phyloP scores from a whole-genome alignment of 53 echinoderm and acorn worm species.

The Hippasteria phrygiana region DNA sequence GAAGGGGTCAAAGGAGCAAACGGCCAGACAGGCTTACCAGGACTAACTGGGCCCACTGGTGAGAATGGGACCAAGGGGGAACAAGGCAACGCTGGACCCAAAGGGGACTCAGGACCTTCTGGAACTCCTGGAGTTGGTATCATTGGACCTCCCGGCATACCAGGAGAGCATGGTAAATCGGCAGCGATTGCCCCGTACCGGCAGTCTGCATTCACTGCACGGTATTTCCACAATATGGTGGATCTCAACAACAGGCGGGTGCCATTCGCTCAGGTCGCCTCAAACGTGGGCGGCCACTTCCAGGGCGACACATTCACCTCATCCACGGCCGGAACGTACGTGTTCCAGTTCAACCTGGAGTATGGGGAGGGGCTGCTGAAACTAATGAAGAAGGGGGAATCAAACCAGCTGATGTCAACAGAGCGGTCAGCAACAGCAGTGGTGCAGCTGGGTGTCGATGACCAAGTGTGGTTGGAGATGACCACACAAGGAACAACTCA shows the following conservation, averaged over 20 bases:
- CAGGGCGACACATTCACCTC: slow-evolving; percentile 12
- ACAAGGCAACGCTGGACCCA: background rate
- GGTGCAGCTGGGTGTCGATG: slow-evolving; percentile 41
- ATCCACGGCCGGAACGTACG: slow-evolving; percentile 34
- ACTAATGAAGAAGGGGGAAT: slow-evolving; percentile 23
- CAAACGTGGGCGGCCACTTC: slow-evolving; percentile 54
- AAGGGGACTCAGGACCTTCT: slow-evolving; percentile 25
- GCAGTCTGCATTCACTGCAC: slow-evolving; percentile 40
- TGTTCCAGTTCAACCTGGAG: slow-evolving; percentile 51
- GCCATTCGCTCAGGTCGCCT: slow-evolving; percentile 15
- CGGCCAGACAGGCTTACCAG: slow-evolving; percentile 35
- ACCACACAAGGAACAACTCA: slow-evolving; percentile 29
- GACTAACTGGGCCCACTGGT: slow-evolving; percentile 26
- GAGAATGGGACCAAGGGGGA: slow-evolving; percentile 44
- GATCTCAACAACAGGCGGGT: slow-evolving; percentile 19
- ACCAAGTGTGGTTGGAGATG: slow-evolving; percentile 56
- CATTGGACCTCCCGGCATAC: slow-evolving; percentile 32
- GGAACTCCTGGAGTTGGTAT: slow-evolving; percentile 54
- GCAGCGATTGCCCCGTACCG: slow-evolving; percentile 45
- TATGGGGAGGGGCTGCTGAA: slow-evolving; percentile 41
- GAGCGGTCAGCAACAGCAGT: slow-evolving; percentile 32
- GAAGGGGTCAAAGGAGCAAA: slow-evolving; percentile 50
- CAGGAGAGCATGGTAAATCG: slow-evolving; percentile 44
- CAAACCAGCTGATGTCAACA: slow-evolving; percentile 15
- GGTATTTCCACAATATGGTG: slow-evolving; percentile 39